These are phyloP conservation scores for Propithecus deckenii DNA, from an alignment of 2,797 vertebrate species.

Conservation along the genomic window DNA sequence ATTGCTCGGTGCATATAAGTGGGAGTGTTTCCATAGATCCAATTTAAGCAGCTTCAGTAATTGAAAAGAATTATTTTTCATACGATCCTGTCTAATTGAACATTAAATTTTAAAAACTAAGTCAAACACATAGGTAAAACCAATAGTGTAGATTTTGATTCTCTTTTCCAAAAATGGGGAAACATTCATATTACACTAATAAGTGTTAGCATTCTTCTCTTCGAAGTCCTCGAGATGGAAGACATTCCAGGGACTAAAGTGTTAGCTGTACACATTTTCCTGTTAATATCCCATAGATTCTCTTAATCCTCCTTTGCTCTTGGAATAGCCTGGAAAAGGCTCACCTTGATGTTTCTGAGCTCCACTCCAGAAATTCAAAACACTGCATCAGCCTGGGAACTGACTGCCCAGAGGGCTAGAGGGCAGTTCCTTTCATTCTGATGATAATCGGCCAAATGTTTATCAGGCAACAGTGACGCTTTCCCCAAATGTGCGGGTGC, in stretches of 20 bases:
- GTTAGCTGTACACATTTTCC: neutral
- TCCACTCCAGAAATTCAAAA: neutral
- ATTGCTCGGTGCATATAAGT: neutral
- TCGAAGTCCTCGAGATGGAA: neutral
- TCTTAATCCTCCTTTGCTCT: neutral
- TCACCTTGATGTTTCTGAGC: neutral
- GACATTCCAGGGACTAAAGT: neutral
- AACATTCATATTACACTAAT: neutral
- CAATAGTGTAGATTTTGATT: slow-evolving; percentile 3
- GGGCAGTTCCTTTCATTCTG: neutral
- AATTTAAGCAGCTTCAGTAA: slow-evolving; percentile 33
- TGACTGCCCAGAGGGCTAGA: neutral
- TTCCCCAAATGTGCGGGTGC: neutral
- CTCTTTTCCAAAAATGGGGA: neutral
- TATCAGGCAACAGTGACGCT: neutral
- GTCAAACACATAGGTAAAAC: slow-evolving; percentile 39
- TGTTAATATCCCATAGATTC: neutral
- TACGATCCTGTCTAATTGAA: slow-evolving; percentile 49
- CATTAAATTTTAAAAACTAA: slow-evolving; percentile 61
- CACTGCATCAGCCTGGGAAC: neutral
- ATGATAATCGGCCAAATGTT: neutral
- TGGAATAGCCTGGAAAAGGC: neutral
- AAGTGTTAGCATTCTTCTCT: neutral
- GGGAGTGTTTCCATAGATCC: slow-evolving; percentile 32
- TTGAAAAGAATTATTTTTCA: slow-evolving; percentile 55